Percentiles rank a stretch among this genome's conserved stretches.
These are phyloP conservation scores for Lateolabrax maculatus DNA, from an alignment of 2,797 vertebrate species.

Conservation along the genomic window DNA sequence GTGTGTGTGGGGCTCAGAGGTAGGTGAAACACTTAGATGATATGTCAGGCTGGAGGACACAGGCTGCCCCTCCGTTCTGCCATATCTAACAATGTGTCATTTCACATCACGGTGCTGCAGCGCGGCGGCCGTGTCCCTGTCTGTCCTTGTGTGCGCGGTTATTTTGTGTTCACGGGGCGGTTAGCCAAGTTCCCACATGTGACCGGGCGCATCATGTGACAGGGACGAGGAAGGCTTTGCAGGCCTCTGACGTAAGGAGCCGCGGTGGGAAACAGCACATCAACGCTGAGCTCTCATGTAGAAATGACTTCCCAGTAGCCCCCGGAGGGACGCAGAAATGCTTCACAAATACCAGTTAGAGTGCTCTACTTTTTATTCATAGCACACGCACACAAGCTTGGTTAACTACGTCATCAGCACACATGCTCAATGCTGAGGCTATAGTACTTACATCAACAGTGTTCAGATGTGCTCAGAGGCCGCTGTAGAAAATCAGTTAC, in stretches of 20 bases:
- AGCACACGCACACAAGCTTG: background rate
- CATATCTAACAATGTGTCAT: conserved; percentile 55
- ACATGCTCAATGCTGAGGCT: background rate
- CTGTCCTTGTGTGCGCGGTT: conserved; percentile 14
- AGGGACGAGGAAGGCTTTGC: background rate
- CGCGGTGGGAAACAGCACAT: background rate
- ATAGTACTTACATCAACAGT: background rate
- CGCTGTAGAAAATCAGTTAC: background rate
- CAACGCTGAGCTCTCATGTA: conserved; percentile 9
- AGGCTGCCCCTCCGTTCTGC: conserved; percentile 22
- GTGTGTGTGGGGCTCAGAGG: conserved; percentile 37
- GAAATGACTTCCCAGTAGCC: background rate
- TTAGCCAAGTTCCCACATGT: conserved; percentile 9
- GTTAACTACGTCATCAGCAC: background rate
- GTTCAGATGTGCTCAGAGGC: background rate
- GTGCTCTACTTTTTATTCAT: conserved; percentile 5
- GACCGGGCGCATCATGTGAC: conserved; percentile 12
- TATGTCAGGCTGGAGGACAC: conserved; percentile 42
- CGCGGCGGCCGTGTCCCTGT: background rate
- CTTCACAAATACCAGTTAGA: conserved; percentile 24
- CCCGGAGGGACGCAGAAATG: background rate
- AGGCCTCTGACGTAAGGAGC: background rate
- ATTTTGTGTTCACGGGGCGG: background rate
- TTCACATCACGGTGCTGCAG: conserved; percentile 25
- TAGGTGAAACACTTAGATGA: conserved; percentile 25